A percentile compares a stretch with the other conserved stretches of the same genome.
phyloP scores from a whole-genome alignment of 30 jellyfish, hydroid and myxozoan genomes.

The Aurelia aurita region DNA sequence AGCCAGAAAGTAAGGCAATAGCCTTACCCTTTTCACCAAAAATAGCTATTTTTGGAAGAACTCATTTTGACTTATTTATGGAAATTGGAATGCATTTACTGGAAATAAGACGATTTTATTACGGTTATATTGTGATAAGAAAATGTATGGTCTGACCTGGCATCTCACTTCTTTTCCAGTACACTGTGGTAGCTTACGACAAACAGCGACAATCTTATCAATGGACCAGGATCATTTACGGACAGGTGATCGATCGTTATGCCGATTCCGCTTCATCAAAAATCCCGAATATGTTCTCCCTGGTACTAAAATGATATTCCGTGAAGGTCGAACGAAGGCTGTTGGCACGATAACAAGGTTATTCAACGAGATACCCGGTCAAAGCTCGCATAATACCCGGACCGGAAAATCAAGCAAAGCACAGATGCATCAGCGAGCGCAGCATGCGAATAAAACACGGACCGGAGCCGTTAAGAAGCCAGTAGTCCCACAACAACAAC shows the following conservation, averaged over 20 bases:
- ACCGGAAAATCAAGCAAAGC: conserved; percentile 88
- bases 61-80: too few species aligned
- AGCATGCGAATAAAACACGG: conserved; percentile 71
- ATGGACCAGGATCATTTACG: conserved; percentile 93
- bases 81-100: too few species aligned
- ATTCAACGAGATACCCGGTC: conserved; percentile 82
- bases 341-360: conserved; percentile 92
- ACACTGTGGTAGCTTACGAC: conserved; percentile 97
- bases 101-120: too few species aligned
- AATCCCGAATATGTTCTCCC: conserved; percentile 87
- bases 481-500: conserved; percentile 11
- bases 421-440: conserved; percentile 93
- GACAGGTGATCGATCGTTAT: conserved; percentile 96
- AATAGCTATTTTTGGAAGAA: too few species aligned
- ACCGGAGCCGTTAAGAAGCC: conserved; percentile 30
- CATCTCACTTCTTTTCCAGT: conserved; percentile 43
- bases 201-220: conserved; percentile 88
- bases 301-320: conserved; percentile 95
- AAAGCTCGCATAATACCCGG: conserved; percentile 84
- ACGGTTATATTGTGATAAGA: too few species aligned
- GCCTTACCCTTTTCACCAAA: too few species aligned
- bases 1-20: too few species aligned
- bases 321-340: conserved; percentile 99
- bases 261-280: conserved; percentile 92
- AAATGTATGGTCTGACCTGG: neutral